Evolutionary conservation across 2,888 invertebrate genomes (phyloP).

Genomic region (Ceramica pisi): DNA sequence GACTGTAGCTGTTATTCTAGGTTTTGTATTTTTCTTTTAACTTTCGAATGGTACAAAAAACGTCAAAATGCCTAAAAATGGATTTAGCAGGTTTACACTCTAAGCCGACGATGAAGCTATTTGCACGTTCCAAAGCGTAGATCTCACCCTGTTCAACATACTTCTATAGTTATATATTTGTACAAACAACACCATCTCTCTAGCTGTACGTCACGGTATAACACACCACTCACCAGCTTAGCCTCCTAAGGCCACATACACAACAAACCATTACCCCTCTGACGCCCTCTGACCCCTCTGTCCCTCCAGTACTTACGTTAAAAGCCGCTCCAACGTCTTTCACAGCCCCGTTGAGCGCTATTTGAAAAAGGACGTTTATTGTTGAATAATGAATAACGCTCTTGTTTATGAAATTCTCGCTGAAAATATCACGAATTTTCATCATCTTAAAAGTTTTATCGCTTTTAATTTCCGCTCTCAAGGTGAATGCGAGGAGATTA

Average conservation of each 20-base stretch:
- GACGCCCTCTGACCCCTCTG: constrained; percentile 16
- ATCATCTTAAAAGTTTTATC: constrained; percentile 26
- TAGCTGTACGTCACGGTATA: background rate
- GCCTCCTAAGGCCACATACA: constrained; percentile 10
- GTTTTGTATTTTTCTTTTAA: no score
- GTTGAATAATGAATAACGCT: constrained; percentile 49
- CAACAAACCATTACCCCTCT: constrained; percentile 48
- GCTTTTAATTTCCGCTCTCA: constrained; percentile 41
- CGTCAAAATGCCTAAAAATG: no score
- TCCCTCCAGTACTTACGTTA: constrained; percentile 39
- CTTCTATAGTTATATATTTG: background rate
- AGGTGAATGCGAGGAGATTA: constrained; percentile 5
- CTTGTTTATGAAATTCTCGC: constrained; percentile 34
- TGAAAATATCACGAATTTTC: constrained; percentile 37
- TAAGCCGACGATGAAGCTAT: no score
- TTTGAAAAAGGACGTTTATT: constrained; percentile 40
- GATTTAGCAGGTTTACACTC: no score
- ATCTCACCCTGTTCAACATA: no score
- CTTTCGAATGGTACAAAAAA: no score
- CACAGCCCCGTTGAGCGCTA: constrained; percentile 16
- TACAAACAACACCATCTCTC: background rate
- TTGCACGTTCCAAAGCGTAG: no score
- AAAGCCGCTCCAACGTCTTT: constrained; percentile 37
- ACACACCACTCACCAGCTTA: constrained; percentile 25
- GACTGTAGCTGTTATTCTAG: no score